Base-by-base conservation (phyloP, 2,888 invertebrate genomes). In the Agelastica alni region DNA sequence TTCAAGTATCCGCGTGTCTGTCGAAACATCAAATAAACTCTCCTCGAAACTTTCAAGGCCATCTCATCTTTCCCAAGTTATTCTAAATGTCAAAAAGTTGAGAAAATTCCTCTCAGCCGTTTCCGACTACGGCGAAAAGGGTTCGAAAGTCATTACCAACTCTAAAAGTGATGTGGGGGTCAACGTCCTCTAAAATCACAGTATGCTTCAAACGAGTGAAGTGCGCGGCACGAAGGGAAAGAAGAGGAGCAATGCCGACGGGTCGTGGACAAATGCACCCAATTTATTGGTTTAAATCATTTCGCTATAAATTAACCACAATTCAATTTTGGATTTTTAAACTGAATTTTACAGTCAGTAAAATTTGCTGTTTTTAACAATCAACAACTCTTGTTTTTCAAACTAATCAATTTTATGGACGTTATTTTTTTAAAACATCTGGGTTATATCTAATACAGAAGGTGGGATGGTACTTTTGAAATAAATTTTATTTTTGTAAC, bases 111-210 rank as follows among this genome's bases (percentile, higher is more conserved):
- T 39, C 37, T 18, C 12, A 17, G 28, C 14, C 44, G 44, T 44
- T 10, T 16, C 28, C 43, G 17, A 43, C 30, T 30, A 13, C 22
- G 16, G 28, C 39, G 16, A 20, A 48, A 37, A 48, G 48, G 39
- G 48, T 39, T 39, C 31, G 39, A 48, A 44, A 48, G 48, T 48
- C 48, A 48, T 48, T 48, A 48, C 41, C 39, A 41, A 48, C 48
- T 31, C 31, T 10, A 10, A n/a, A 48, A 48, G 48, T 39, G 31
- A 48, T 20, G 39, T n/a, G 32, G 39, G 48, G 59, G 59, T 56
- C 59, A 59, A 56, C 46, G 56, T 34, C 47, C 58, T 58, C 48
- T 32, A 52, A 51, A 54, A 55, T 57, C 51, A 42, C 41, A 36
- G 51, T 26, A 46, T 32, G 36, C 56, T 20, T 39, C 12, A 22